These are phyloP conservation scores for Megaceryle alcyon DNA, from an alignment of 2,797 vertebrate species.

Conservation along the genomic window DNA sequence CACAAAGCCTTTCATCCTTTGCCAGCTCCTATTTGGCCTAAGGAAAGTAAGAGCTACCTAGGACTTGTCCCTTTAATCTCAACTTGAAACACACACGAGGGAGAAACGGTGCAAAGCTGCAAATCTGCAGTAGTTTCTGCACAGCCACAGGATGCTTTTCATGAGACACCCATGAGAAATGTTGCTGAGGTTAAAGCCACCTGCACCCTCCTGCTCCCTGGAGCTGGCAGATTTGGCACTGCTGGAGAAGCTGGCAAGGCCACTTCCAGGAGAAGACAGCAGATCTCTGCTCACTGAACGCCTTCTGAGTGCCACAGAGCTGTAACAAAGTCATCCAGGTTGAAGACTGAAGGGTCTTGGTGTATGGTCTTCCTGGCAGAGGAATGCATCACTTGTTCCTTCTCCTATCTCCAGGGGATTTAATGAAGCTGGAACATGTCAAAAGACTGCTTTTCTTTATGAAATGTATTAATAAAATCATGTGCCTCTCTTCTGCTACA, in stretches of 20 bases:
- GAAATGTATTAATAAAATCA: background rate
- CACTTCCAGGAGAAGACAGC: background rate
- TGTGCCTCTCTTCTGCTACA: background rate
- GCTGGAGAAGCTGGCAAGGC: background rate
- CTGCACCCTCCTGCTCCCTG: background rate
- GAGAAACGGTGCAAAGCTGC: background rate
- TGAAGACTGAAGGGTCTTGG: background rate
- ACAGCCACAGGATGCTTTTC: accelerated
- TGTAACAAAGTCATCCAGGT: background rate
- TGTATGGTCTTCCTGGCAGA: background rate
- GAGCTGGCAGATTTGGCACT: background rate
- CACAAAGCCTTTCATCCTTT: background rate
- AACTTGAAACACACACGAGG: background rate
- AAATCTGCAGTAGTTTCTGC: background rate
- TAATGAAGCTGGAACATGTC: background rate
- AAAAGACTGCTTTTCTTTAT: background rate
- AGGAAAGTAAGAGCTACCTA: background rate
- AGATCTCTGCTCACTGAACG: background rate
- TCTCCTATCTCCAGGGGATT: background rate
- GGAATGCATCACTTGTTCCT: background rate
- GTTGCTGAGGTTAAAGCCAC: background rate
- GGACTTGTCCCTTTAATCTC: background rate
- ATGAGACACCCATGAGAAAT: background rate
- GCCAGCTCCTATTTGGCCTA: background rate
- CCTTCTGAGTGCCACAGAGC: background rate